phyloP scores from a whole-genome alignment of 2,888 invertebrate species.

The Zaprionus lineosus region DNA sequence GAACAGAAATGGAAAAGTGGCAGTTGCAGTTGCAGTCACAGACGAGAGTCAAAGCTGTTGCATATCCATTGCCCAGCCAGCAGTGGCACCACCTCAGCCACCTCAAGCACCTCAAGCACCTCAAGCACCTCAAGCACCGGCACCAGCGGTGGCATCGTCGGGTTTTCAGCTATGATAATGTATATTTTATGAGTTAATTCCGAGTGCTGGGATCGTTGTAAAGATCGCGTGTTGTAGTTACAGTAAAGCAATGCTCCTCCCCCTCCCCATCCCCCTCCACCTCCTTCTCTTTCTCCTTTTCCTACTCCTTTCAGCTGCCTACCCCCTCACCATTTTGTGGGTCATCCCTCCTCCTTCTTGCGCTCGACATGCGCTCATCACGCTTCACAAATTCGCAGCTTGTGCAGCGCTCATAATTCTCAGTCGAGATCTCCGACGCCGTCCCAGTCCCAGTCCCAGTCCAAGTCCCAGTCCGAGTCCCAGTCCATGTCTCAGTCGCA shows the following conservation, averaged over 20 bases:
- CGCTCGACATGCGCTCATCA: slow-evolving; percentile 66
- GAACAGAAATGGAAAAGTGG: slow-evolving; percentile 35
- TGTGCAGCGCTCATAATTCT: slow-evolving; percentile 73
- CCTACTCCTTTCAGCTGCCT: neutral
- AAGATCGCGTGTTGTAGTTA: slow-evolving; percentile 71
- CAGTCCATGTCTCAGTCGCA: too few relatives aligned
- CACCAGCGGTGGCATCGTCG: slow-evolving; percentile 28
- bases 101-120: too few relatives aligned
- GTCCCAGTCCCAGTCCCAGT: slow-evolving; percentile 5
- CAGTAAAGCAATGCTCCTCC: slow-evolving; percentile 40
- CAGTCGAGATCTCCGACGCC: slow-evolving; percentile 12
- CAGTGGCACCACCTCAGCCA: too few relatives aligned
- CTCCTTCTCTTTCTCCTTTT: neutral
- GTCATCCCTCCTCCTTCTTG: neutral
- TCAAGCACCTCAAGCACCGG: too few relatives aligned
- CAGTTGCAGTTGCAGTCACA: slow-evolving; percentile 9
- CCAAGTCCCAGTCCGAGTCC: too few relatives aligned
- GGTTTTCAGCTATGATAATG: slow-evolving; percentile 70
- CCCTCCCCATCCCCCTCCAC: neutral
- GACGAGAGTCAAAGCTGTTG: slow-evolving; percentile 13
- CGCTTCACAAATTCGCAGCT: slow-evolving; percentile 77
- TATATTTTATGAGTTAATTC: slow-evolving; percentile 78
- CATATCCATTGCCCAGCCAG: slow-evolving; percentile 33
- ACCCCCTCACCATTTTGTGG: too few relatives aligned
- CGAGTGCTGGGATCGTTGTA: slow-evolving; percentile 34